A percentile compares a stretch with the other conserved stretches of the same genome.
These are phyloP conservation scores for Prenolepis imparis DNA, from an alignment of 2,888 invertebrate genomes.

Conservation along the genomic window DNA sequence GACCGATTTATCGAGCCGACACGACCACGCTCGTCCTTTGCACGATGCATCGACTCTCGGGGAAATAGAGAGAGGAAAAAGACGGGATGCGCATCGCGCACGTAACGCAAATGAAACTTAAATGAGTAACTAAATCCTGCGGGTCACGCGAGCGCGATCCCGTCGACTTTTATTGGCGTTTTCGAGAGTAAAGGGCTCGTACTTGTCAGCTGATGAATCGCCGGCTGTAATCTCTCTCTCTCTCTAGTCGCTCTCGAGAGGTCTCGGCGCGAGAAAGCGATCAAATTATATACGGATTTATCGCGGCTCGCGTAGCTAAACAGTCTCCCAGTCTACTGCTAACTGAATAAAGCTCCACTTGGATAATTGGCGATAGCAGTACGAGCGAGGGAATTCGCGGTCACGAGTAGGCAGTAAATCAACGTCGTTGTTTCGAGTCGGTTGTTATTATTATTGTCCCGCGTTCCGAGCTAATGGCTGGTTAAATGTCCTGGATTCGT, in stretches of 20 bases:
- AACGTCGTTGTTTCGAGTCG: conserved; percentile 47
- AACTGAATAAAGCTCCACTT: conserved; percentile 53
- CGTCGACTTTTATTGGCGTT: conserved; percentile 58
- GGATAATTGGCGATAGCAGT: conserved; percentile 53
- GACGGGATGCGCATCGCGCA: conserved; percentile 50
- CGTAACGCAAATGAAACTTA: conserved; percentile 77
- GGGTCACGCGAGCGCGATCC: conserved; percentile 71
- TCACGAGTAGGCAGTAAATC: conserved; percentile 48
- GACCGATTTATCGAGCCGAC: conserved; percentile 63
- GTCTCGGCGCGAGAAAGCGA: conserved; percentile 11
- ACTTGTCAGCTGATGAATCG: conserved; percentile 29
- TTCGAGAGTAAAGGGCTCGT: conserved; percentile 31
- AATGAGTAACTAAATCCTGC: conserved; percentile 76
- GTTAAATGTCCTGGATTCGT: conserved; percentile 17
- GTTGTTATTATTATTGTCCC: conserved; percentile 32
- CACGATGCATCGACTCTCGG: conserved; percentile 39
- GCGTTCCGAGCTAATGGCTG: conserved; percentile 15
- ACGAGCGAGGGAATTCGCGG: conserved; percentile 39
- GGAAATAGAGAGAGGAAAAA: not conserved
- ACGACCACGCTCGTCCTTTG: conserved; percentile 57
- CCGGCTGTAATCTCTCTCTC: not conserved
- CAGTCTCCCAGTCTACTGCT: conserved; percentile 16
- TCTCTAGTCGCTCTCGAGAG: not conserved
- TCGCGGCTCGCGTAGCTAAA: conserved; percentile 43
- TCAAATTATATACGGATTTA: conserved; percentile 53